Evolutionary conservation across 1,140 invertebrate genomes (phyloP).

Genomic region (Bombyx mori): ASM3026992v2 NC_085107.1:351001-351500

Average conservation of each 20-base stretch:
- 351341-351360: constrained; percentile 3
- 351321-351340: not conserved
- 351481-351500: not conserved
- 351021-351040: constrained; percentile 1
- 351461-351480: not conserved
- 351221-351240: not conserved
- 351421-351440: constrained; percentile 57
- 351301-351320: not conserved
- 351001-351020: constrained; percentile 1
- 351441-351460: constrained; percentile 13
- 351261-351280: not conserved
- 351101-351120: constrained; percentile 42
- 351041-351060: not conserved
- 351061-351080: too few species aligned
- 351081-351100: constrained; percentile 7
- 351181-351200: constrained; percentile 30
- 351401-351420: constrained; percentile 41
- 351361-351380: constrained; percentile 28
- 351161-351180: constrained; percentile 48
- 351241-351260: too few species aligned
- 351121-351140: constrained; percentile 46
- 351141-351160: constrained; percentile 55
- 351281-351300: not conserved
- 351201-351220: constrained; percentile 5
- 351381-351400: constrained; percentile 47